Conservation (phyloP, 2,888 invertebrate genomes). For the Drosophila parthenogenetica region DNA sequence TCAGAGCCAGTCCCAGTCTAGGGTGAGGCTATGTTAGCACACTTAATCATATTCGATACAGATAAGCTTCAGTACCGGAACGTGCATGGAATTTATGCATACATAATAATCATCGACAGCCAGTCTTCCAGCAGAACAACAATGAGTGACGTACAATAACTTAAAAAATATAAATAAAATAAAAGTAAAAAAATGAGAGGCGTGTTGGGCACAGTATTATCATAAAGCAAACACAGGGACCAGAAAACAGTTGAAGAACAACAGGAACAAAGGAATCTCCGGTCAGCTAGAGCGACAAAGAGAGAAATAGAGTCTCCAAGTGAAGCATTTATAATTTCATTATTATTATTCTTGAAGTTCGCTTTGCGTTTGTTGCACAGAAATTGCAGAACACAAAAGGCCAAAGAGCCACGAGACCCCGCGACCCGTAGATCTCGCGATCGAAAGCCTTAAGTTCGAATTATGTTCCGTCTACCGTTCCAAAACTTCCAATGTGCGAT, state of each 20-base stretch:
- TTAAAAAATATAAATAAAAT: constrained; percentile 16
- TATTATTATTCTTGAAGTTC: constrained; percentile 64
- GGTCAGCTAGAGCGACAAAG: constrained; percentile 7
- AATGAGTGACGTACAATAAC: constrained; percentile 52
- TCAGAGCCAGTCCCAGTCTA: constrained; percentile 35
- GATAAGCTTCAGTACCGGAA: constrained; percentile 78
- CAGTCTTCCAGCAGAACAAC: constrained; percentile 50
- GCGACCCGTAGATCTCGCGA: constrained; percentile 3
- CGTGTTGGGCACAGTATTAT: constrained; percentile 58
- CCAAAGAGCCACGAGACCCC: constrained; percentile 33
- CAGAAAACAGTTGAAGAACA: constrained; percentile 45
- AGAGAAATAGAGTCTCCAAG: not conserved
- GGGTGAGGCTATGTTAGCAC: constrained; percentile 70
- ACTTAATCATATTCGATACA: constrained; percentile 81
- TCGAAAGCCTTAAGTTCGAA: constrained; percentile 60
- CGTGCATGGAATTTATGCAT: constrained; percentile 79
- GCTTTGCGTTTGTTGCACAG: constrained; percentile 43
- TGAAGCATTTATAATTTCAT: constrained; percentile 69
- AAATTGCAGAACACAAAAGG: constrained; percentile 62
- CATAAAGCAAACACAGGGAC: constrained; percentile 68
- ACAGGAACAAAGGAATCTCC: constrained; percentile 45
- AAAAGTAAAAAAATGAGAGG: constrained; percentile 30
- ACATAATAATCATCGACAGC: constrained; percentile 78
- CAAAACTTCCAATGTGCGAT: constrained; percentile 55
- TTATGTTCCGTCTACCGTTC: constrained; percentile 70